phyloP scores from a whole-genome alignment of 1,140 invertebrate species.

The Nylanderia fulva region DNA sequence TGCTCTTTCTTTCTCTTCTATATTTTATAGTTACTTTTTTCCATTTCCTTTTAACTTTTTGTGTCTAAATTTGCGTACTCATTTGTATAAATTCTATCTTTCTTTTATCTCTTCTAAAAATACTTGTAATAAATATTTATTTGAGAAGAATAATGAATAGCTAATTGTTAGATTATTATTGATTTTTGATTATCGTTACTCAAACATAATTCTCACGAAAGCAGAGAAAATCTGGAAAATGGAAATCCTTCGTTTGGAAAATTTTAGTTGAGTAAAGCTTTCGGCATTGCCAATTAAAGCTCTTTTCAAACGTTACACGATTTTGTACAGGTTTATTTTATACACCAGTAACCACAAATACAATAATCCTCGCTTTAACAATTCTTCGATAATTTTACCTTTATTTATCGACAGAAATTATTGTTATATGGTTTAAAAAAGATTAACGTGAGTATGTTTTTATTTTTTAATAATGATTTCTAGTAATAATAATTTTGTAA shows the following conservation, averaged over 20 bases:
- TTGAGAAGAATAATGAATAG: not conserved
- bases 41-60: not conserved
- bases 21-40: not conserved
- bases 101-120: not conserved
- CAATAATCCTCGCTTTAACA: conserved; percentile 20
- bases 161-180: not conserved
- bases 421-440: not conserved
- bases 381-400: not conserved
- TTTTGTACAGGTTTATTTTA: not conserved
- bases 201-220: not conserved
- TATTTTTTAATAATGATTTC: not conserved
- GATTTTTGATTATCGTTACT: not conserved
- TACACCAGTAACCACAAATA: not conserved
- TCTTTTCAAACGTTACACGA: conserved; percentile 10
- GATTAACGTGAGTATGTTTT: not conserved
- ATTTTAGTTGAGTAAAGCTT: conserved; percentile 20
- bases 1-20: not conserved
- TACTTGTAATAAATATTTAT: conserved; percentile 5
- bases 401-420: conserved; percentile 5
- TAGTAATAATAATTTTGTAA: too few relatives aligned
- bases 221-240: not conserved
- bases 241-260: conserved; percentile 2
- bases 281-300: not conserved
- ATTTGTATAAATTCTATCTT: not conserved
- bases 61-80: conserved; percentile 1